These are phyloP conservation scores for Moxostoma hubbsi DNA, from an alignment of 2,797 vertebrate genomes.

Conservation along the genomic window DNA sequence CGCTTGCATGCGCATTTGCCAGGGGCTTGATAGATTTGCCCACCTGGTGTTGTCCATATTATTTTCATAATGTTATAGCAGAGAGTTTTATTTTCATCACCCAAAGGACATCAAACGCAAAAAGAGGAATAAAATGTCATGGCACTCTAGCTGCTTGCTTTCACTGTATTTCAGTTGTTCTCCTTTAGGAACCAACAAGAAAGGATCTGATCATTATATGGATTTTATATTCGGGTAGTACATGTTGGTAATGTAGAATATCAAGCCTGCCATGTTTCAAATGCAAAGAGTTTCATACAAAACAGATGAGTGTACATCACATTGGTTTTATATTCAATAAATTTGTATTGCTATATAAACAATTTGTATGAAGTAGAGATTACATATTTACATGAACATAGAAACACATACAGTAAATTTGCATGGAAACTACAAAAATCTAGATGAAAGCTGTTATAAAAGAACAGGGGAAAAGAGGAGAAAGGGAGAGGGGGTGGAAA, in stretches of 20 bases:
- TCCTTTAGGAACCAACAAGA: conserved; percentile 3
- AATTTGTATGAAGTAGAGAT: no score
- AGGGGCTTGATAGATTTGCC: conserved; percentile 87
- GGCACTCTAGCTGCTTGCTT: conserved; percentile 12
- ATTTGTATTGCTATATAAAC: not conserved
- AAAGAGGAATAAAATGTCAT: conserved; percentile 32
- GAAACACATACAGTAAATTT: not conserved
- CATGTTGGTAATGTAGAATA: not conserved
- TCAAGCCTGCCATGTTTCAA: not conserved
- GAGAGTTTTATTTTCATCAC: conserved; percentile 49
- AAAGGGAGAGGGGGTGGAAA: conserved; percentile 47
- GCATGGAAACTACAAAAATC: conserved; percentile 20
- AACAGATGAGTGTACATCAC: not conserved
- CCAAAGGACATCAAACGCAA: conserved; percentile 45
- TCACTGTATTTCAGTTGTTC: conserved; percentile 31
- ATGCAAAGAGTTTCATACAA: not conserved
- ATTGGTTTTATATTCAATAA: no score
- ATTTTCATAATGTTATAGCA: conserved; percentile 68
- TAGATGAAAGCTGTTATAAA: conserved; percentile 45
- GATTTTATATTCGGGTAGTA: not conserved
- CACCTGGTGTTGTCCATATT: conserved; percentile 91
- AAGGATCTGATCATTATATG: conserved; percentile 15
- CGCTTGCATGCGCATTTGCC: conserved; percentile 74
- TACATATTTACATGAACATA: no score
- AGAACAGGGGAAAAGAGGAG: not conserved